phyloP scores from a whole-genome alignment of 2,113 vertebrate species.

The Clinocottus analis region DNA sequence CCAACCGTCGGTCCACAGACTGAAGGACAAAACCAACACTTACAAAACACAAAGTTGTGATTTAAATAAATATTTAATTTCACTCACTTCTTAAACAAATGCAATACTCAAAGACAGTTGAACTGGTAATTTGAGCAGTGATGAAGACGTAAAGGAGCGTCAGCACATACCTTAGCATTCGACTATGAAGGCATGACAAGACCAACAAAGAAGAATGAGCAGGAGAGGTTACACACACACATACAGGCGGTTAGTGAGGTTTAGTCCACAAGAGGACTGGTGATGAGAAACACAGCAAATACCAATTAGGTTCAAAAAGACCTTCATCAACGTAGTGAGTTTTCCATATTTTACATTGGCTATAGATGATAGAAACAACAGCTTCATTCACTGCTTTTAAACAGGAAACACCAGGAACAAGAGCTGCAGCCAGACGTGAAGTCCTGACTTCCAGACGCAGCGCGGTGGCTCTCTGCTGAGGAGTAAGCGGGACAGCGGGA shows the following conservation, averaged over 20 bases:
- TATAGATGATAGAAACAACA: not conserved
- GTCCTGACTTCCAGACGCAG: too few relatives aligned
- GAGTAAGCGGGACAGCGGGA: too few relatives aligned
- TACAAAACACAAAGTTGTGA: not conserved
- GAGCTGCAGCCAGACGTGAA: too few relatives aligned
- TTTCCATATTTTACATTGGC: rapidly evolving
- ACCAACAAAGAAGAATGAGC: conserved; percentile 58
- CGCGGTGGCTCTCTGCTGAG: too few relatives aligned
- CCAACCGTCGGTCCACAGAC: too few relatives aligned
- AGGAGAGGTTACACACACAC: conserved; percentile 44
- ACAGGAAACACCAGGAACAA: not conserved
- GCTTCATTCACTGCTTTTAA: not conserved
- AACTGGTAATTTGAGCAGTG: not conserved
- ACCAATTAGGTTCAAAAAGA: not conserved
- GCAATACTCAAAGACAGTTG: not conserved
- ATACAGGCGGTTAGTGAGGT: conserved; percentile 47
- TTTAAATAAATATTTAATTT: not conserved
- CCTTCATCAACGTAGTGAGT: not conserved
- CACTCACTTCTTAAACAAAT: not conserved
- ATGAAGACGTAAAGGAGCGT: not conserved
- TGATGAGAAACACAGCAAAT: not conserved
- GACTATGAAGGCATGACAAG: conserved; percentile 69
- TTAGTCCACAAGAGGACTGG: not conserved
- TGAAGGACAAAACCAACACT: not conserved
- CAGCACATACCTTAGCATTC: conserved; percentile 78